Conservation (phyloP, 2,797 vertebrate species). For the Eulemur rubriventer region DNA sequence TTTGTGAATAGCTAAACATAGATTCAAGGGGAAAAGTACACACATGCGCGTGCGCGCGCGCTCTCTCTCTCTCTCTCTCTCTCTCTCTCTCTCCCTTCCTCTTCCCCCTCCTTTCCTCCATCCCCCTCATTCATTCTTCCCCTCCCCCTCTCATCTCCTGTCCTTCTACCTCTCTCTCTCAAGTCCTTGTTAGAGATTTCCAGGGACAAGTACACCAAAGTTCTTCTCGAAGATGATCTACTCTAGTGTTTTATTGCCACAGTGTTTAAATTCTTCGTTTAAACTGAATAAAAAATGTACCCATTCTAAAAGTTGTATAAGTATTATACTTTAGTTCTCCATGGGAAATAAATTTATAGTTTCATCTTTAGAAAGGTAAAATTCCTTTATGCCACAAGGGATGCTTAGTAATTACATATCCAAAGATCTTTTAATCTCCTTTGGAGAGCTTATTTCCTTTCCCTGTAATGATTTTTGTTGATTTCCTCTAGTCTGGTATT, state of each 20-base stretch:
- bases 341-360: conserved; percentile 37
- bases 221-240: neutral
- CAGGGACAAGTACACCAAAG: neutral
- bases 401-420: conserved; percentile 39
- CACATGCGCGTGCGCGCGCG: too few relatives aligned
- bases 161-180: neutral
- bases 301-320: neutral
- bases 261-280: conserved; percentile 36
- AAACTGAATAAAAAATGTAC: neutral
- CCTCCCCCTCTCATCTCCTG: too few relatives aligned
- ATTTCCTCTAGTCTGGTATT: conserved; percentile 38
- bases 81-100: neutral
- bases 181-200: neutral
- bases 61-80: too few relatives aligned
- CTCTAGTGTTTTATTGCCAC: neutral
- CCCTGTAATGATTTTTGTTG: conserved; percentile 49
- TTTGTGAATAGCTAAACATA: neutral
- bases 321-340: conserved; percentile 55
- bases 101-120: too few relatives aligned
- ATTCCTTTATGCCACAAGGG: conserved; percentile 6
- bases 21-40: neutral
- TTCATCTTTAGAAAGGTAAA: conserved; percentile 38
- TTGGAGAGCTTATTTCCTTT: conserved; percentile 46
- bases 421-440: conserved; percentile 55
- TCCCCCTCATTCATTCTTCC: neutral